These are phyloP conservation scores for Cyprinella venusta DNA, from an alignment of 2,797 vertebrate genomes.

Conservation along the genomic window DNA sequence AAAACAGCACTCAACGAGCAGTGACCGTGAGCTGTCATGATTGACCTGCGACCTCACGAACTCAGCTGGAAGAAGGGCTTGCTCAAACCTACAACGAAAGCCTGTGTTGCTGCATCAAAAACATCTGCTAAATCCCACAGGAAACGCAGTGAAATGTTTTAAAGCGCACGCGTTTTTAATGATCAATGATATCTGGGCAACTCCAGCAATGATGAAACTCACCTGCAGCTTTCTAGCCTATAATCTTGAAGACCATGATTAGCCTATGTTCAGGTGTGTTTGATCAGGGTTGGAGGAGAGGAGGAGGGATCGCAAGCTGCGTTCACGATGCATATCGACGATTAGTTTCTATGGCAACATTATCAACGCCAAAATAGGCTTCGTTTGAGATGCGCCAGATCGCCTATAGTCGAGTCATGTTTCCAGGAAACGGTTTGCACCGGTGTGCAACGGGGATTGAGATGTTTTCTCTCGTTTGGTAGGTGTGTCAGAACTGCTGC, in stretches of 20 bases:
- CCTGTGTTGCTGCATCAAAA: too few species aligned
- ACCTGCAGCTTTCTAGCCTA: not conserved
- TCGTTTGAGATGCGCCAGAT: too few species aligned
- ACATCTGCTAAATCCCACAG: too few species aligned
- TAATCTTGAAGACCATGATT: not conserved
- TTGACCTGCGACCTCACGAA: conserved; percentile 57
- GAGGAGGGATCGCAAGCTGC: not conserved
- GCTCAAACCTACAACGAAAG: not conserved
- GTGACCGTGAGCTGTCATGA: conserved; percentile 57
- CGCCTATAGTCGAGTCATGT: too few species aligned
- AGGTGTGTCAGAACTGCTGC: too few species aligned
- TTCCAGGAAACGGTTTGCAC: too few species aligned
- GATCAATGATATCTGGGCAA: not conserved
- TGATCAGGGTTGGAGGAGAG: not conserved
- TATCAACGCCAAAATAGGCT: too few species aligned
- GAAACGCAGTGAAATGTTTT: too few species aligned
- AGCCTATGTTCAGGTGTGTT: not conserved
- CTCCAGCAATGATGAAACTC: not conserved
- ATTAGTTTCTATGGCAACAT: too few species aligned
- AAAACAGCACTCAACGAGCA: conserved; percentile 63
- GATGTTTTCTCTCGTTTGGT: too few species aligned
- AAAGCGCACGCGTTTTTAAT: not conserved
- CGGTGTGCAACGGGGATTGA: too few species aligned
- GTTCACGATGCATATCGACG: not conserved
- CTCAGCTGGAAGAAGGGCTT: conserved; percentile 43